Evolutionary conservation across 2,888 invertebrate species (phyloP), one percentile per base, ranked within the genome.

Genomic region (Noctua pronuba): DNA sequence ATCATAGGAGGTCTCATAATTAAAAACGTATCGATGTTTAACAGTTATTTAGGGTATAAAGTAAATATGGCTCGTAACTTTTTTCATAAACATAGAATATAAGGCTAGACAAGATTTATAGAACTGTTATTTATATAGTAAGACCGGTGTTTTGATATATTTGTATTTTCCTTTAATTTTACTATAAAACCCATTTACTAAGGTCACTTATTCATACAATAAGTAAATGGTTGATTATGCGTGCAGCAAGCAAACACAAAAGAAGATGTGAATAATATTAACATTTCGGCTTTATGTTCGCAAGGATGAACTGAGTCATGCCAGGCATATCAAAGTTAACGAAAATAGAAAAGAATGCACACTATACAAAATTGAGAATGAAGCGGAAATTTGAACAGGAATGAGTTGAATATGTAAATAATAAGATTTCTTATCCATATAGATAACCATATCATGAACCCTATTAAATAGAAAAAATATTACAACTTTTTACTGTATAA

Each of bases 391-490:
- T 82, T 77, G 60, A 77, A 72, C 60, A 65, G 74, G 74, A 82
- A 69, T 58, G 69, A 81, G 71, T 74, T 80, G 62, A 82, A 77
- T 82, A 75, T 89, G 89, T 88, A 88, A 86, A 88, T 89, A 88
- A 73, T 88, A 85, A 84, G 86, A 86, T 84, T 79, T 65, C 82
- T 64, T 81, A 85, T 83, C 81, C 80, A 86, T 83, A 84, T 83
- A 83, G 74, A 81, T 88, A 88, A 90, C 82, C 90, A 90, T 90
- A 90, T 90, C 90, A 89, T 85, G 87, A 88, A 84, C 80, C 80
- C 80, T 88, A 88, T 86, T 83, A 84, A 82, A 83, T 84, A 86
- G 85, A 86, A 82, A 75, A 75, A 83, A 85, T 71, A 86, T 79
- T 86, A 81, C 81, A 82, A 85, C 84, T 86, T 88, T 88, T 84